Evolutionary conservation across 2,797 vertebrate species (phyloP).

Genomic region (Sebastiscus albofasciatus): DNA sequence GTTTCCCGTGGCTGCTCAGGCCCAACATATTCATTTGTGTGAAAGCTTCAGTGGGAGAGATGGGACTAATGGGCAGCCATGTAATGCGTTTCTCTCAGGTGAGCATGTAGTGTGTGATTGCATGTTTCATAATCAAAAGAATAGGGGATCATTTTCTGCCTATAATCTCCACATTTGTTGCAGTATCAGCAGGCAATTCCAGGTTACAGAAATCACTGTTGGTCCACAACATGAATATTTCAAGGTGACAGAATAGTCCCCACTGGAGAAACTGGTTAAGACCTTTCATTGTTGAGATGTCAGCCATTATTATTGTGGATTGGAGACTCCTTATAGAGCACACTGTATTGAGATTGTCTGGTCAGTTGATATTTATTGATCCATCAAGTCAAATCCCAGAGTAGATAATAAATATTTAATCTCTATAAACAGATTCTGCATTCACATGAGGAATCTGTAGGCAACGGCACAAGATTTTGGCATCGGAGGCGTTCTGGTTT

Average conservation of each 20-base stretch:
- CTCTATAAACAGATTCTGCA: background rate
- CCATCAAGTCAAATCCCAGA: conserved; percentile 3
- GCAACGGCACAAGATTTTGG: background rate
- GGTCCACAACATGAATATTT: conserved; percentile 40
- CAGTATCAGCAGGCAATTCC: conserved; percentile 38
- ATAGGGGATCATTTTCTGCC: conserved; percentile 6
- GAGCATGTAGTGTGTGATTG: conserved; percentile 54
- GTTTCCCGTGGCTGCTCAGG: conserved; percentile 55
- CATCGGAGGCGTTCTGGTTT: background rate
- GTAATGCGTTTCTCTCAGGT: conserved; percentile 54
- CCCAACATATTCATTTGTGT: conserved; percentile 58
- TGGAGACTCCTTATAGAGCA: background rate
- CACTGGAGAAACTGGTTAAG: conserved; percentile 13
- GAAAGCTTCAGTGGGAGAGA: conserved; percentile 45
- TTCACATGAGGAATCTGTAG: background rate
- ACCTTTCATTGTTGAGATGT: conserved; percentile 35
- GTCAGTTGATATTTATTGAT: conserved; percentile 14
- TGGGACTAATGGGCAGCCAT: conserved; percentile 39
- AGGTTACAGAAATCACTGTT: conserved; percentile 19
- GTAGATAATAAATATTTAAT: conserved; percentile 2
- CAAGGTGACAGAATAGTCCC: conserved; percentile 43
- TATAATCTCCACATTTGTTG: conserved; percentile 44
- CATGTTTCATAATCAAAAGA: conserved; percentile 59
- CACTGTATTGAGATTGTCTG: background rate
- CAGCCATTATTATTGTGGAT: conserved; percentile 15